Evolutionary conservation across 2,888 invertebrate species (phyloP), one percentile per base, ranked within the genome.

Genomic region (Hyles lineata): DNA sequence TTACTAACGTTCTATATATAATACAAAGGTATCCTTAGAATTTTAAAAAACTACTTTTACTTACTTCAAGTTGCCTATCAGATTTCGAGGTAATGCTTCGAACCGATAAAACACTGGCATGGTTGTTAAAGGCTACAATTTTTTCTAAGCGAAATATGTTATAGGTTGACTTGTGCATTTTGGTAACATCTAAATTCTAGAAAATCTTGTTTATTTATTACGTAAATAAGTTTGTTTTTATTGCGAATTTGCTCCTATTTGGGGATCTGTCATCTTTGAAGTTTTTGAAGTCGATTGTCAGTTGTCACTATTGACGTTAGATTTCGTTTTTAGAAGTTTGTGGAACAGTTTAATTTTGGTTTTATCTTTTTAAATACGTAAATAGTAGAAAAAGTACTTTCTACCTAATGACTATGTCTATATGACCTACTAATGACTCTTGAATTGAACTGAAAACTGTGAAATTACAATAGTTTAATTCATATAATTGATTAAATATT

Each of bases 11-110:
- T 43, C 43, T 43, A 43, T n/a, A n/a, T n/a, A n/a, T 11, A 43
- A 43, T 43, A 43, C 15, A 43, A 43, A 43, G 43, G 43, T 43
- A 43, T 43, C 15, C 15, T 43, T 3, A 43, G 11, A 43, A 43
- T 43, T 43, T 11, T 2, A 43, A 43, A 43, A 43, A 15, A 43
- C 3, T 11, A 43, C 43, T 11, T 43, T 11, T 43, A 79, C 85
- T 82, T 81, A 90, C 90, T 74, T 87, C 81, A 29, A 90, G 81
- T 70, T 82, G 82, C 72, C 77, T 85, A 21, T 84, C 80, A 8
- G 76, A 70, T 9, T 82, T 77, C 70, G 82, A 83, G 2, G 84
- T 77, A 60, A 76, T 77, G 69, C 85, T 73, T 70, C 74, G 75
- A 4, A 72, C 35, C 67, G 74, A 29, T 71, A 77, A n/a, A 35